A percentile compares a stretch with the other conserved stretches of the same genome.
Conservation (phyloP, 2,797 vertebrate species). For the Pseudocheirus occidentalis region DNA sequence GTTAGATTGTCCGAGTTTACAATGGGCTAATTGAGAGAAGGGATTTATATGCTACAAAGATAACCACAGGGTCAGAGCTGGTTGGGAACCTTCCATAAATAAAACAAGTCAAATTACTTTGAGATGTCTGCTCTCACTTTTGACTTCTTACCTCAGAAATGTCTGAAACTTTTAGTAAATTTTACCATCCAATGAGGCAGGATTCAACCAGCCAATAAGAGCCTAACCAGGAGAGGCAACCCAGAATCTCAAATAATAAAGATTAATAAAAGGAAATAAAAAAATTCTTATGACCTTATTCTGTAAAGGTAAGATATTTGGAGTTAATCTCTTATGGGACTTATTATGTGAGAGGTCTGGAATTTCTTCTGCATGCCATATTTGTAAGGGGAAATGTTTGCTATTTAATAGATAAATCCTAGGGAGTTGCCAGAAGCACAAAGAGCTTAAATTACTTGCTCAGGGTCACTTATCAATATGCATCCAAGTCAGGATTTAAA, state of each 20-base stretch:
- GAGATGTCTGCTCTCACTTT: background rate
- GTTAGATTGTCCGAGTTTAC: background rate
- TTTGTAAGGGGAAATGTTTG: background rate
- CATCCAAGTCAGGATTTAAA: background rate
- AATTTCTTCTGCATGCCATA: conserved; percentile 2
- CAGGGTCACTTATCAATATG: background rate
- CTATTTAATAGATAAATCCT: background rate
- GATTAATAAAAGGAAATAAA: background rate
- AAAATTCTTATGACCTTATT: background rate
- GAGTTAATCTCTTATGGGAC: conserved; percentile 21
- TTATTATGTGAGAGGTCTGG: background rate
- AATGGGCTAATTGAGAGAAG: background rate
- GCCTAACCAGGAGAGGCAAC: background rate
- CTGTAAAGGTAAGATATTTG: conserved; percentile 7
- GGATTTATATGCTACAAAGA: background rate
- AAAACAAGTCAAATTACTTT: background rate
- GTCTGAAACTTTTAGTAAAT: background rate
- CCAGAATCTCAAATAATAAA: background rate
- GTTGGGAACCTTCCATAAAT: background rate
- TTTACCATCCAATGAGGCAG: background rate
- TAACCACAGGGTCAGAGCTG: background rate
- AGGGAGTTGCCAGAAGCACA: background rate
- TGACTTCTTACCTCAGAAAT: background rate
- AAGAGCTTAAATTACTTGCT: background rate
- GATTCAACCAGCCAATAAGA: background rate